Evolutionary conservation across 2,888 invertebrate species (phyloP).

Genomic region (Ernsta delagoae): DNA sequence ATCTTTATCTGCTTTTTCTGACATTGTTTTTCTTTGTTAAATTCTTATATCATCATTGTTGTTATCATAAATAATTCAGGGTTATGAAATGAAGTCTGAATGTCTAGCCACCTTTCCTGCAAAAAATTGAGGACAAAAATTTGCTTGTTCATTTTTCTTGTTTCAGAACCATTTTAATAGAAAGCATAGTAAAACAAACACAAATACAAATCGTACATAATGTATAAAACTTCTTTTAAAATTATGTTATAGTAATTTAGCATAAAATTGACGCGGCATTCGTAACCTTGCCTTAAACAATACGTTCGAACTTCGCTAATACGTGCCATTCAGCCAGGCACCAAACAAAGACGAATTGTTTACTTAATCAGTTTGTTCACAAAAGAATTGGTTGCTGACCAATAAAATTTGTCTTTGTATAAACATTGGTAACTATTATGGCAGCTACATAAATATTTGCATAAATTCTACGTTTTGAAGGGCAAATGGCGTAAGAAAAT

Average conservation of each 20-base stretch:
- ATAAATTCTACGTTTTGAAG: background rate
- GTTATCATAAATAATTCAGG: no score
- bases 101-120: no score
- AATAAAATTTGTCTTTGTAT: constrained; percentile 3
- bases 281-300: constrained; percentile 1
- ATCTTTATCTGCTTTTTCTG: no score
- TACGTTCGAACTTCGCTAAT: background rate
- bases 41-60: no score
- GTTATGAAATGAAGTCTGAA: no score
- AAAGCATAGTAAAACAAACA: background rate
- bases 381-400: constrained; percentile 1
- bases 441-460: background rate
- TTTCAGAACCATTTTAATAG: no score
- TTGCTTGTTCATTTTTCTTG: no score
- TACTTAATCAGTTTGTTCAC: background rate
- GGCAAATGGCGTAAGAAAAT: no score
- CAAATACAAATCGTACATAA: background rate
- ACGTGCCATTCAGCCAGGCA: constrained; percentile 7
- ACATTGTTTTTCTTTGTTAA: no score
- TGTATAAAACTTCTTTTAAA: background rate
- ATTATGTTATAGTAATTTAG: background rate
- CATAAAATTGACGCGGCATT: background rate
- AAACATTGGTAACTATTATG: constrained; percentile 1
- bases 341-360: constrained; percentile 8
- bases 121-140: no score